phyloP scores from a whole-genome alignment of 1,140 invertebrate genomes.

The Temnothorax curvispinosus region DNA sequence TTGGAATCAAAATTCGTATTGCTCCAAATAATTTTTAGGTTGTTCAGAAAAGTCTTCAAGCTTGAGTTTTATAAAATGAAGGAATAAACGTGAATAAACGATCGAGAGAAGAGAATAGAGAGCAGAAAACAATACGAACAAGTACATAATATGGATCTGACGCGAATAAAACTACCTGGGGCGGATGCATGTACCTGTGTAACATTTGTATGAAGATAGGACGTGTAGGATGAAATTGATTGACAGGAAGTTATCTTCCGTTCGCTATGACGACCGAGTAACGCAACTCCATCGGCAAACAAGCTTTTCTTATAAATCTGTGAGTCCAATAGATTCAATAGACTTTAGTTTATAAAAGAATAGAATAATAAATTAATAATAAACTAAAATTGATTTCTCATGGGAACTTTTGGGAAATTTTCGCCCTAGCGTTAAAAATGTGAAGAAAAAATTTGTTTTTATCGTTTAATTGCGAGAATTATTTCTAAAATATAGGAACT shows the following conservation, averaged over 20 bases:
- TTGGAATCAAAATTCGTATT: slow-evolving; percentile 68
- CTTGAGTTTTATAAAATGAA: background rate
- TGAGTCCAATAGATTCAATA: background rate
- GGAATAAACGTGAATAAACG: background rate
- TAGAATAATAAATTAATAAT: background rate
- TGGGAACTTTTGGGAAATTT: background rate
- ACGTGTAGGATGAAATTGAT: slow-evolving; percentile 58
- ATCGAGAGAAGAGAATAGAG: background rate
- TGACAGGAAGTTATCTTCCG: slow-evolving; percentile 67
- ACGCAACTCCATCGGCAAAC: background rate
- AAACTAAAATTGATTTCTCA: background rate
- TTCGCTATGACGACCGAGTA: slow-evolving; percentile 28
- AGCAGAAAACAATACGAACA: background rate
- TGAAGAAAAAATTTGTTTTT: background rate
- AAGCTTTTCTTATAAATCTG: background rate
- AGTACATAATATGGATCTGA: background rate
- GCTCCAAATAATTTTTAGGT: slow-evolving; percentile 24
- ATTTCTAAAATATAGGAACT: background rate
- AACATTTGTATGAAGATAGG: slow-evolving; percentile 28
- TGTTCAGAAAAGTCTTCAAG: background rate
- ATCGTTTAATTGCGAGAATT: background rate
- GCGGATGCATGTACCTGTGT: slow-evolving; percentile 21
- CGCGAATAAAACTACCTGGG: background rate
- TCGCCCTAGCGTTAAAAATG: background rate
- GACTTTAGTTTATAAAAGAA: background rate